Percentiles rank a stretch among this genome's conserved stretches.
phyloP scores from a whole-genome alignment of 2,113 vertebrate genomes.

The Phycodurus eques region DNA sequence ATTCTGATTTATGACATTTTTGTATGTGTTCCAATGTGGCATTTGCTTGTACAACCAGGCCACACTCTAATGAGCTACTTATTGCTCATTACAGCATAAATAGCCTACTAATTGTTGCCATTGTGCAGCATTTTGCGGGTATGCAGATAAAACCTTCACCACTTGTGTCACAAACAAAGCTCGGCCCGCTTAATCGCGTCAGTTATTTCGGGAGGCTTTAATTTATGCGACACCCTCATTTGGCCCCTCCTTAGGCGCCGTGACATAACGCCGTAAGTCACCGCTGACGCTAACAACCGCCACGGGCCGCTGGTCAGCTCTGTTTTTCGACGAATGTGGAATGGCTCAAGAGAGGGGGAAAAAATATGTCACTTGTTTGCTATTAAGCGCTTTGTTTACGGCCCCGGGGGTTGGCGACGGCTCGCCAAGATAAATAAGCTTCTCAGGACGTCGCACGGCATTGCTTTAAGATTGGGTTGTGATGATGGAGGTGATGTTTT shows the following conservation, averaged over 20 bases:
- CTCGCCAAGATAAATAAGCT: slow-evolving; percentile 74
- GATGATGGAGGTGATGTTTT: slow-evolving; percentile 1
- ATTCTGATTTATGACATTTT: background rate
- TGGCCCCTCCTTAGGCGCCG: slow-evolving; percentile 48
- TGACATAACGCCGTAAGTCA: slow-evolving; percentile 76
- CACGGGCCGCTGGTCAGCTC: slow-evolving; percentile 68
- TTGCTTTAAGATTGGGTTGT: slow-evolving; percentile 21
- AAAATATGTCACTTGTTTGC: slow-evolving; percentile 75
- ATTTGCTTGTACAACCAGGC: background rate
- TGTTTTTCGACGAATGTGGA: slow-evolving; percentile 71
- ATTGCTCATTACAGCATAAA: slow-evolving; percentile 20
- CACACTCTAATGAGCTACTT: slow-evolving; percentile 15
- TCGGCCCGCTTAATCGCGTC: slow-evolving; percentile 43
- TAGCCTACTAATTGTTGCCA: background rate
- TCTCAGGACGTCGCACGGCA: slow-evolving; percentile 58
- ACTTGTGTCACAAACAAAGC: background rate
- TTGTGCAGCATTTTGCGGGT: background rate
- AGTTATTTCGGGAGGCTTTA: slow-evolving; percentile 66
- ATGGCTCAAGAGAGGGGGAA: slow-evolving; percentile 55
- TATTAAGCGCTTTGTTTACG: slow-evolving; percentile 74
- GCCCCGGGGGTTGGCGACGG: slow-evolving; percentile 54
- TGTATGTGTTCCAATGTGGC: no score
- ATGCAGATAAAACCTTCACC: background rate
- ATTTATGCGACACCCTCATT: slow-evolving; percentile 70
- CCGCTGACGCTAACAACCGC: slow-evolving; percentile 72